Conservation (phyloP, 2,113 vertebrate species). For the Brachirus orientalis region DNA sequence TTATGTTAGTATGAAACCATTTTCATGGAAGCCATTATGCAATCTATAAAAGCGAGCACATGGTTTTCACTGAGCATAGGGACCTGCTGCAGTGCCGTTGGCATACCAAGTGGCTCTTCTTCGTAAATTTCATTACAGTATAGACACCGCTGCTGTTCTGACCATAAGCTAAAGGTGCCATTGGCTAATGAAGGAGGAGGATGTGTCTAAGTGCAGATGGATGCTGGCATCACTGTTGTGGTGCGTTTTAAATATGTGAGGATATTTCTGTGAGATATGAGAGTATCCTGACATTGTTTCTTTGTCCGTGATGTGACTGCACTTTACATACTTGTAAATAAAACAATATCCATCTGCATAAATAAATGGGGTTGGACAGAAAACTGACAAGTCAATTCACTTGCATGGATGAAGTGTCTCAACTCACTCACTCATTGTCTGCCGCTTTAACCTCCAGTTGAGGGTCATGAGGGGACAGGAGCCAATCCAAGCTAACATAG, state of each 20-base stretch:
- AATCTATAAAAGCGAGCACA: conserved; percentile 81
- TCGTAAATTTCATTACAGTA: conserved; percentile 81
- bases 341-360: conserved; percentile 55
- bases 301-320: conserved; percentile 44
- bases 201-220: conserved; percentile 67
- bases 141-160: conserved; percentile 72
- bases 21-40: conserved; percentile 84
- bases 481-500: too few relatives aligned
- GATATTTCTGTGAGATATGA: conserved; percentile 57
- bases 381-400: conserved; percentile 31
- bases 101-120: conserved; percentile 84
- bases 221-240: conserved; percentile 51
- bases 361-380: conserved; percentile 23
- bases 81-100: conserved; percentile 73
- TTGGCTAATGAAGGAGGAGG: conserved; percentile 79
- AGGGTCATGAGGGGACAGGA: not conserved
- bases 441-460: too few relatives aligned
- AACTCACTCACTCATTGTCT: not conserved
- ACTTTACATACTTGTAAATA: conserved; percentile 60
- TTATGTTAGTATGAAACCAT: conserved; percentile 84
- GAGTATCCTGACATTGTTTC: conserved; percentile 52
- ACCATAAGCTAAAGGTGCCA: conserved; percentile 81
- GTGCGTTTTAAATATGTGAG: conserved; percentile 57
- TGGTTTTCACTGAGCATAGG: conserved; percentile 77
- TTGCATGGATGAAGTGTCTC: conserved; percentile 15